A percentile compares a stretch with the other conserved stretches of the same genome.
phyloP scores from a whole-genome alignment of 2,888 invertebrate genomes.

The Argyresthia goedartella region DNA sequence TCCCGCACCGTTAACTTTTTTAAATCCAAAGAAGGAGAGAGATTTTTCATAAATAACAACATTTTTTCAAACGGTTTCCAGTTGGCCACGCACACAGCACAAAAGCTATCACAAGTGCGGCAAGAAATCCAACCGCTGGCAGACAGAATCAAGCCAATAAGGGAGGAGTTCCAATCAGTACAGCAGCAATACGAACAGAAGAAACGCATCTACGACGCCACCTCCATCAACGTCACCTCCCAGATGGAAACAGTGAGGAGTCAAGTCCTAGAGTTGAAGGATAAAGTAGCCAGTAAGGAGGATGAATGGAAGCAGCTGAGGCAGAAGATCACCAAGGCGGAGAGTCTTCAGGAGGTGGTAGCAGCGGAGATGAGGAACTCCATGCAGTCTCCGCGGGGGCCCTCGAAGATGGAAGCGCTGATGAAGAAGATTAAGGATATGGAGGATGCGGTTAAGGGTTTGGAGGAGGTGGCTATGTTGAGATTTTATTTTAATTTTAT shows the following conservation, averaged over 20 bases:
- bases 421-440: constrained; percentile 73
- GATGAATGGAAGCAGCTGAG: constrained; percentile 66
- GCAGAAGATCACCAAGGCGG: constrained; percentile 67
- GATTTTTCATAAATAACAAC: no score
- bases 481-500: neutral
- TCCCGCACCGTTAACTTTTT: no score
- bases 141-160: constrained; percentile 72
- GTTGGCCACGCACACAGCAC: constrained; percentile 75
- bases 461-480: constrained; percentile 39
- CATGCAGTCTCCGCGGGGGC: constrained; percentile 59
- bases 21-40: no score
- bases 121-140: constrained; percentile 60
- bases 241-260: constrained; percentile 70
- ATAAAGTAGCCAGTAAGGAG: constrained; percentile 61
- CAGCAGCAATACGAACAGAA: constrained; percentile 77
- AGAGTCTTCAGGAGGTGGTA: constrained; percentile 66
- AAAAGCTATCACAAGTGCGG: constrained; percentile 57
- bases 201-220: constrained; percentile 76
- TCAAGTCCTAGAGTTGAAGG: constrained; percentile 63
- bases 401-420: constrained; percentile 73
- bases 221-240: constrained; percentile 66
- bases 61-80: constrained; percentile 23
- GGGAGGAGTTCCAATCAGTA: constrained; percentile 75
- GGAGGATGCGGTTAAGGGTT: constrained; percentile 63
- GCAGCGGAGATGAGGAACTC: constrained; percentile 63